A percentile compares a stretch with the other conserved stretches of the same genome.
These are phyloP conservation scores for Microtus ochrogaster DNA, from an alignment of 2,113 vertebrate genomes.

Conservation along the genomic window DNA sequence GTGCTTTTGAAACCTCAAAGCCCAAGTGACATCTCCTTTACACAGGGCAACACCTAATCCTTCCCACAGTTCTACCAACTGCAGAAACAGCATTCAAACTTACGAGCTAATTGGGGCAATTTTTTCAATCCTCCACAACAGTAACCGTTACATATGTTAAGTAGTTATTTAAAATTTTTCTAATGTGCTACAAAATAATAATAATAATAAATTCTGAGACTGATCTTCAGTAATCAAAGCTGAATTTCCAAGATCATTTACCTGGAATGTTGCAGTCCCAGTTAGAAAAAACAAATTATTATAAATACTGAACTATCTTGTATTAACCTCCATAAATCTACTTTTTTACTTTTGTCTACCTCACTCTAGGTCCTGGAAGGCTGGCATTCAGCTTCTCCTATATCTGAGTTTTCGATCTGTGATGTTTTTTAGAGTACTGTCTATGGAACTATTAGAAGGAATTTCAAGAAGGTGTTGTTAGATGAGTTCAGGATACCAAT, in stretches of 20 bases:
- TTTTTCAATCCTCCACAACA: not conserved
- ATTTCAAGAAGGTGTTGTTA: not conserved
- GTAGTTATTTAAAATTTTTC: not conserved
- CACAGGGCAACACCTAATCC: too few species aligned
- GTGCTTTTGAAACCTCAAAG: not conserved
- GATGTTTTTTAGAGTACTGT: not conserved
- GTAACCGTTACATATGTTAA: not conserved
- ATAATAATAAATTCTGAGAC: not conserved
- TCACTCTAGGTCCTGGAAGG: not conserved
- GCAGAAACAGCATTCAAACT: not conserved
- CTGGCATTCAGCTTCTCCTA: not conserved
- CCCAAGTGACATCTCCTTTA: not conserved
- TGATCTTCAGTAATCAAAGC: not conserved
- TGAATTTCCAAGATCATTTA: not conserved
- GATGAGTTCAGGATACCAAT: not conserved
- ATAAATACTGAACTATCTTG: not conserved
- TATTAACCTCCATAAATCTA: not conserved
- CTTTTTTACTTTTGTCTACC: fast-evolving
- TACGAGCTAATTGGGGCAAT: not conserved
- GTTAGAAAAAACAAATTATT: not conserved
- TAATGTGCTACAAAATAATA: not conserved
- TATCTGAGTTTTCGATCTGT: not conserved
- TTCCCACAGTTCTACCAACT: not conserved
- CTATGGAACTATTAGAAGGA: not conserved
- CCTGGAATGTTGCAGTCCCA: not conserved